Base-by-base conservation (phyloP, 2,797 vertebrate genomes). In the Pseudomugil tenellus region DNA sequence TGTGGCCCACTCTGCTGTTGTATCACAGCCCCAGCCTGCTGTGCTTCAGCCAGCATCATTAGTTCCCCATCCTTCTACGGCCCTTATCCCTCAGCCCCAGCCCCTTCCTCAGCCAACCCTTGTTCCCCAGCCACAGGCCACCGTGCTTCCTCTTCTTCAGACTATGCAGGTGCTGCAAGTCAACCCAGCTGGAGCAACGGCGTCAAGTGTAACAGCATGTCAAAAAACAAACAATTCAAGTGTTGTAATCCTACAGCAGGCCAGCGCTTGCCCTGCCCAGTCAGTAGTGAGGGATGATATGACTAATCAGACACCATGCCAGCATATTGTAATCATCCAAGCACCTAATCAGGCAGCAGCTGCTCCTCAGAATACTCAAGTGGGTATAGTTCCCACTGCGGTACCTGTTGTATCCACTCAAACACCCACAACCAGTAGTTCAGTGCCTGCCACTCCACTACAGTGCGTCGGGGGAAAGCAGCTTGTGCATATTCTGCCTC, bases 321-420 rank as follows among this genome's bases (percentile, higher is more conserved):
- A 98, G 34, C 97, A 99, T 70, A 98, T 99, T 81, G 98, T 99
- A 49, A 99, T 99, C 83, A 99, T 99, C 84, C 96, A 98, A 87
- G 93, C 98, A 59, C 95, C 97, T 73, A 96, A 95, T 90, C 95
- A 97, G 89, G 93, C 93, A 48, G 86, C 93, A 6, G 88, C 96
- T 37, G 87, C 95, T 61, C 92, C 95, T 12, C 94, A 97, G 34
- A 96, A 95, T 72, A 83, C 91, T 72, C 91, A 89, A 63, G 93
- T 96, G 0, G 93, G 94, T 74, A 92, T 96, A 67, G 92, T 95
- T 58, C 86, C 96, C 29, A 82, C 93, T 31, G 86, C 94, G 59
- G 86, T 95, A 46, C 93, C 96, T 60, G 84, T 94, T 37, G 81
- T 89, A 32, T 86, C 93, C 0, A 92, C 79, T 89, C 92, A 95